These are phyloP conservation scores for Acromyrmex charruanus DNA, from an alignment of 1,140 invertebrate species.

Conservation along the genomic window DNA sequence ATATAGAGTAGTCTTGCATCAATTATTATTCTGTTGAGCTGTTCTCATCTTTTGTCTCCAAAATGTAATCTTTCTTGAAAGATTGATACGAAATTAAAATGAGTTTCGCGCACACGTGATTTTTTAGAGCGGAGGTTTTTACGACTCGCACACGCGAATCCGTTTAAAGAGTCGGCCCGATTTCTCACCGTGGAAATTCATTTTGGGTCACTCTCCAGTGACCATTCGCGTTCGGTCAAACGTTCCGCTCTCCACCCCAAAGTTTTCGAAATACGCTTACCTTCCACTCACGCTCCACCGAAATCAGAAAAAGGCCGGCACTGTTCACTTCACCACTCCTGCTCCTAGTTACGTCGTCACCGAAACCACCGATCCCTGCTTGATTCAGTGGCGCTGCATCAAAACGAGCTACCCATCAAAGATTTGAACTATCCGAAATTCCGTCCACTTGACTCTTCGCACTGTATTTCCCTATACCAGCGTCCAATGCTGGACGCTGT, in stretches of 20 bases:
- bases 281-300: constrained; percentile 12
- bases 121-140: neutral
- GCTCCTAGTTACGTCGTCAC: constrained; percentile 7
- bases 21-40: neutral
- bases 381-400: constrained; percentile 22
- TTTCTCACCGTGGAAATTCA: constrained; percentile 41
- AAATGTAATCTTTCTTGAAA: neutral
- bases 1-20: neutral
- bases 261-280: constrained; percentile 36
- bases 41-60: neutral
- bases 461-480: constrained; percentile 10
- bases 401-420: constrained; percentile 31
- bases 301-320: constrained; percentile 3
- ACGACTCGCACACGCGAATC: neutral
- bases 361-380: constrained; percentile 9
- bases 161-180: constrained; percentile 30
- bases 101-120: neutral
- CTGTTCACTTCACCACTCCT: constrained; percentile 53
- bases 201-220: neutral
- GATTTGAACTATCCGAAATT: constrained; percentile 6
- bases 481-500: neutral
- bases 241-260: constrained; percentile 13
- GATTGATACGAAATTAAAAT: neutral
- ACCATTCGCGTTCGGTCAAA: neutral
- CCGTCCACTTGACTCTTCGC: neutral